These are phyloP conservation scores for Bambusicola thoracicus DNA, from an alignment of 2,113 vertebrate species.

Conservation along the genomic window DNA sequence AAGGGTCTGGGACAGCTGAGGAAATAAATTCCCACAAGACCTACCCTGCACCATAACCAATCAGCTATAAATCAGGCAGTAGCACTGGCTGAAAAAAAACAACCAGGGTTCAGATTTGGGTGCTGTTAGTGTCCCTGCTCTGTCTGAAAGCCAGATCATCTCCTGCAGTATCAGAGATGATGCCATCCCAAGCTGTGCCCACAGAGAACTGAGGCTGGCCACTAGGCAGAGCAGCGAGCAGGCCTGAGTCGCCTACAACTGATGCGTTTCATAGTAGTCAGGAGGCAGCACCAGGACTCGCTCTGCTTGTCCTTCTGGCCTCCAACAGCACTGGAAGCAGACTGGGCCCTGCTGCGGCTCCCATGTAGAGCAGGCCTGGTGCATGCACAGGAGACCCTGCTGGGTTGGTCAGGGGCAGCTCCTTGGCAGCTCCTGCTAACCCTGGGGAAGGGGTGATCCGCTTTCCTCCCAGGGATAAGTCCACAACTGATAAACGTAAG, in stretches of 20 bases:
- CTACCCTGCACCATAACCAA: neutral
- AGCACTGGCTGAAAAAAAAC: neutral
- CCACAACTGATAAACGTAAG: neutral
- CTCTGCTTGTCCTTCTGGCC: neutral
- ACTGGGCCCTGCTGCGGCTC: rapidly evolving
- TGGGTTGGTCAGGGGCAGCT: neutral
- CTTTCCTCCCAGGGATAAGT: neutral
- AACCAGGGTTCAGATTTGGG: neutral
- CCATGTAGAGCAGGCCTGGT: neutral
- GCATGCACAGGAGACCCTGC: rapidly evolving
- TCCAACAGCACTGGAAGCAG: neutral
- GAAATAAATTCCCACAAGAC: neutral
- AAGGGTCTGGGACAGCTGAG: neutral
- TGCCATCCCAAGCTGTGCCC: neutral
- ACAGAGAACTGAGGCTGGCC: neutral
- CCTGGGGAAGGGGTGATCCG: neutral
- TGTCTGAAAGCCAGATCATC: neutral
- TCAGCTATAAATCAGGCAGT: neutral
- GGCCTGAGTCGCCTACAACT: neutral
- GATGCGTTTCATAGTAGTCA: neutral
- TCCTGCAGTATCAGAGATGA: neutral
- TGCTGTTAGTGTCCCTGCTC: neutral
- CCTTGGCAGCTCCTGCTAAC: rapidly evolving
- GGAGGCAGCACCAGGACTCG: neutral
- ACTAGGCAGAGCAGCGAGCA: rapidly evolving